A percentile compares a stretch with the other conserved stretches of the same genome.
Evolutionary conservation across 2,888 invertebrate genomes (phyloP).

Genomic region (Himalopsyche anomala): DNA sequence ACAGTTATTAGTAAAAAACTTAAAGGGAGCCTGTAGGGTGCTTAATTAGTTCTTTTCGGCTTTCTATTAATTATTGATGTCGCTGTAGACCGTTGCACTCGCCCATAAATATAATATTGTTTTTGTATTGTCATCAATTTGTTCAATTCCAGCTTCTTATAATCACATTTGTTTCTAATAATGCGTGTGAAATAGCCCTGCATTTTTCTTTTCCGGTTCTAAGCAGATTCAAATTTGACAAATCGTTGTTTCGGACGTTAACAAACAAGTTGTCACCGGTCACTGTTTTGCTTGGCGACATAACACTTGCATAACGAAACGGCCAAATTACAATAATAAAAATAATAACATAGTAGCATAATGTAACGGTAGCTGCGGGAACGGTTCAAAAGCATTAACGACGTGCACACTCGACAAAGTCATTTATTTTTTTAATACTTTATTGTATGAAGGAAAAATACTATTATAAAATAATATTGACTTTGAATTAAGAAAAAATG

Average conservation of each 20-base stretch:
- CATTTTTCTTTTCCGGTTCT: constrained; percentile 35
- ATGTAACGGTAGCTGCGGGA: neutral
- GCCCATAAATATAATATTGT: too few species aligned
- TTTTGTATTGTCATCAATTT: neutral
- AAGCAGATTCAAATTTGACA: constrained; percentile 51
- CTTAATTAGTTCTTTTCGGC: too few species aligned
- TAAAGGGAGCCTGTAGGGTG: too few species aligned
- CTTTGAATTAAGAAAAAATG: too few species aligned
- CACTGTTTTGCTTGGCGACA: constrained; percentile 9
- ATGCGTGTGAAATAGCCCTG: neutral
- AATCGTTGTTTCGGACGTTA: constrained; percentile 51
- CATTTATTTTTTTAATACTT: neutral
- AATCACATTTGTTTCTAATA: too few species aligned
- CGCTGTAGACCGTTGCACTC: too few species aligned
- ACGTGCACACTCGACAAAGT: neutral
- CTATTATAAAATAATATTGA: too few species aligned
- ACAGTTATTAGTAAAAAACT: too few species aligned
- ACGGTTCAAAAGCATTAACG: neutral
- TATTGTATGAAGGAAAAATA: too few species aligned
- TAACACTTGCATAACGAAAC: constrained; percentile 22
- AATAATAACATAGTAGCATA: neutral
- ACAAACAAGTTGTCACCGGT: constrained; percentile 46
- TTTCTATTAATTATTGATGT: too few species aligned
- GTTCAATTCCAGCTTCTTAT: neutral
- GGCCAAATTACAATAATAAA: constrained; percentile 2